These are phyloP conservation scores for Aphis craccivora DNA, from an alignment of 1,140 invertebrate species.

Conservation along the genomic window DNA sequence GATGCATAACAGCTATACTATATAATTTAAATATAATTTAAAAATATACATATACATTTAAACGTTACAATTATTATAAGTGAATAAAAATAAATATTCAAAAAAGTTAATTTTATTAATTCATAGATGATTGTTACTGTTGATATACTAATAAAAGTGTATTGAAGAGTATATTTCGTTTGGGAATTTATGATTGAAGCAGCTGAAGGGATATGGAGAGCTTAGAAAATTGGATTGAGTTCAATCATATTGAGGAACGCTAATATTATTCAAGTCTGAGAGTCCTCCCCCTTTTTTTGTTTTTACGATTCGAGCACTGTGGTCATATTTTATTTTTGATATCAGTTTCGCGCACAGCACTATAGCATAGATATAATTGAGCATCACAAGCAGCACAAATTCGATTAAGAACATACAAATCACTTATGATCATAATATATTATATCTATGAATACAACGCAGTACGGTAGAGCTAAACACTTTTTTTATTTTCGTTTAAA, in stretches of 20 bases:
- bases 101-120: background rate
- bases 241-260: background rate
- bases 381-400: background rate
- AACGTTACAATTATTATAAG: too few relatives aligned
- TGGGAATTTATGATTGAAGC: background rate
- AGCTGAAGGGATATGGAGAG: background rate
- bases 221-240: background rate
- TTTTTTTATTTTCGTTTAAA: background rate
- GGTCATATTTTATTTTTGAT: background rate
- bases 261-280: background rate
- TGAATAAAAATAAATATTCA: too few relatives aligned
- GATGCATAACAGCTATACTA: background rate
- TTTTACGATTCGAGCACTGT: background rate
- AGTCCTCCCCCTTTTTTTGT: background rate
- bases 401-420: background rate
- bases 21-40: background rate
- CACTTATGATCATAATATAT: background rate
- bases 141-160: background rate
- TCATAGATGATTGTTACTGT: background rate
- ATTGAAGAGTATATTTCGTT: background rate
- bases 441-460: background rate
- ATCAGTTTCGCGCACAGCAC: background rate
- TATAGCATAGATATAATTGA: background rate
- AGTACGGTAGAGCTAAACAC: background rate
- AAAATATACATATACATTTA: background rate